Evolutionary conservation across 2,797 vertebrate genomes (phyloP).

Genomic region (Lindbergichthys nudifrons): DNA sequence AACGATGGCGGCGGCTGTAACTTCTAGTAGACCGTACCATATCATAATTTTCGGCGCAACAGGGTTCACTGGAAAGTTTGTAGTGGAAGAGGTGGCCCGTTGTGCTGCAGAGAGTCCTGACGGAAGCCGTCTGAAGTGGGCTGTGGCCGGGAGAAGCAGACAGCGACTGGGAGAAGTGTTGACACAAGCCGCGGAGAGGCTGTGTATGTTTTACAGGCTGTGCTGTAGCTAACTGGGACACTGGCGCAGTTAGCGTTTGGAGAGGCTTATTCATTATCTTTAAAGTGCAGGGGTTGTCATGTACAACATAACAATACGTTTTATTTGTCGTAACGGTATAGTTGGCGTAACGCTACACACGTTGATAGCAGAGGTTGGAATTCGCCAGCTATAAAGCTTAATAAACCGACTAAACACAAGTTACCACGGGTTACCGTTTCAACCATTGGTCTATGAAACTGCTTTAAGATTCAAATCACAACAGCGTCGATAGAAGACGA

Average conservation of each 20-base stretch:
- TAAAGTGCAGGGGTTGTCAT: neutral
- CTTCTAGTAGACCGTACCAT: slow-evolving; percentile 71
- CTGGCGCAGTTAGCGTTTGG: neutral
- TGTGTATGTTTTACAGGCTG: slow-evolving; percentile 78
- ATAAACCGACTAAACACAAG: neutral
- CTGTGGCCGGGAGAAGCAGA: slow-evolving; percentile 86
- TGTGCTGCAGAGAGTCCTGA: slow-evolving; percentile 64
- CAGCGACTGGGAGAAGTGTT: slow-evolving; percentile 84
- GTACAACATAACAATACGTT: neutral
- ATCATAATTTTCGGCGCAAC: slow-evolving; percentile 89
- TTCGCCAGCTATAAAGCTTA: neutral
- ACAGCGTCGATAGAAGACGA: neutral
- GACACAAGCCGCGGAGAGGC: slow-evolving; percentile 76
- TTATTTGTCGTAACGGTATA: neutral
- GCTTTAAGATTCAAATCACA: neutral
- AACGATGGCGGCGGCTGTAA: slow-evolving; percentile 76
- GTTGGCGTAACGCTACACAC: neutral
- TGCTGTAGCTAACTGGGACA: neutral
- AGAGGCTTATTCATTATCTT: neutral
- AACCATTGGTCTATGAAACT: neutral
- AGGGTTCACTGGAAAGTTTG: slow-evolving; percentile 89
- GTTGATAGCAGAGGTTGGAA: neutral
- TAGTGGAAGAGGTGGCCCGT: slow-evolving; percentile 86
- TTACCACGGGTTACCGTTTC: neutral
- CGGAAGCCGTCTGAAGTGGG: slow-evolving; percentile 81